These are phyloP conservation scores for Notechis scutatus DNA, from an alignment of 2,113 vertebrate species.

Conservation along the genomic window DNA sequence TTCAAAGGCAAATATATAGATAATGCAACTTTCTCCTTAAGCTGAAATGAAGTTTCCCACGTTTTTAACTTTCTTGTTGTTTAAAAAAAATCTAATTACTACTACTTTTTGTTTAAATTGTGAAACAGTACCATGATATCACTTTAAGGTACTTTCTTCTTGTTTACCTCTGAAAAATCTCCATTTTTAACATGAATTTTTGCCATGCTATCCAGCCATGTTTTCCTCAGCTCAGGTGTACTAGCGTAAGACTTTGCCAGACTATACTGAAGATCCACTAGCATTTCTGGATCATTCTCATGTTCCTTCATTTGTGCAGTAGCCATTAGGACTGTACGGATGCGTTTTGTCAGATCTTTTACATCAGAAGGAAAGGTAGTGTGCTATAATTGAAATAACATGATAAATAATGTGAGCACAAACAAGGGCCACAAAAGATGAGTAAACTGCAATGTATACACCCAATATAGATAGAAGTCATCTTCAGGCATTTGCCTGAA, in stretches of 20 bases:
- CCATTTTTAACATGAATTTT: conserved; percentile 97
- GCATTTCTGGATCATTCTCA: conserved; percentile 96
- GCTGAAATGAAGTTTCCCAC: neutral
- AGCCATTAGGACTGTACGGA: conserved; percentile 95
- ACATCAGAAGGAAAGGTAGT: conserved; percentile 95
- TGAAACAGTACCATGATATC: neutral
- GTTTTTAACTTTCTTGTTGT: neutral
- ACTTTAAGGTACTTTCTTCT: neutral
- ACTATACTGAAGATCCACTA: conserved; percentile 98
- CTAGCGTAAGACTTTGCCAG: conserved; percentile 97
- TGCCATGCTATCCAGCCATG: conserved; percentile 98
- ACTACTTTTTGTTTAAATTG: neutral
- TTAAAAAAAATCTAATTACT: neutral
- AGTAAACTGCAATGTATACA: neutral
- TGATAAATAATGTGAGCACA: neutral
- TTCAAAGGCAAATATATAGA: neutral
- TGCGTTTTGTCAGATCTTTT: conserved; percentile 97
- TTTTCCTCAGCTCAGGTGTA: conserved; percentile 95
- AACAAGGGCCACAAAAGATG: neutral
- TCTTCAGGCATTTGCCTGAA: neutral
- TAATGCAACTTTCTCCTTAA: neutral
- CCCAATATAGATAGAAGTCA: neutral
- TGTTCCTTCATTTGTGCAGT: conserved; percentile 99
- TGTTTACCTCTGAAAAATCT: conserved; percentile 89
- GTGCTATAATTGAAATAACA: conserved; percentile 69